Base-by-base conservation (phyloP, 1,140 invertebrate genomes). In the Drosophila parabipectinata region DNA sequence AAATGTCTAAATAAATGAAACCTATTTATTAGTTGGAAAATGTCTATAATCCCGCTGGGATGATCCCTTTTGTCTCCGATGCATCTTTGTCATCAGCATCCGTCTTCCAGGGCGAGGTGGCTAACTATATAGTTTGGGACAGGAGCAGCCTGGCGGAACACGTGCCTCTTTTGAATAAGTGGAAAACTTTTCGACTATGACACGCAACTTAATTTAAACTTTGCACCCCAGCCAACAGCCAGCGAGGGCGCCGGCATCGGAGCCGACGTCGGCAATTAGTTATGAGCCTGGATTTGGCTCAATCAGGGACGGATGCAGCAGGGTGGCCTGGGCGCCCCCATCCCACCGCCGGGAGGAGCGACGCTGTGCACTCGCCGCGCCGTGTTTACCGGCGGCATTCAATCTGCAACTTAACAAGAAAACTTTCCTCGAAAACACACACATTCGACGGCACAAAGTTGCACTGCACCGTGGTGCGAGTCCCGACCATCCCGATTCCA, bases 181-280 rank as follows among this genome's bases (percentile, higher is more conserved):
- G 58, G 60, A 62, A 78, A 82, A 82, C 79, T 82, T 82, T 81
- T 71, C 59, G 79, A 71, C 79, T 82, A 82, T 82, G 79, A 82
- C 79, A 82, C 79, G 74, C 79, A 82, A 82, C 79, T 82, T 82
- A 82, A 82, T 82, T 82, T 82, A 82, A 82, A 82, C 69, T 77
- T 82, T 82, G 50, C 69, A 72, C 62, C 41, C 57, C 18, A 18
- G 18, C 18, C 18, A 18, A 1, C 63, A 37, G 61, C 53, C 30
- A 26, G 53, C 68, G 30, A 56, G 8, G 14, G 8, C n/a, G 1
- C 39, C 39, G 15, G 39, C 60, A 18, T 18, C 18, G 18, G 18
- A 18, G 39, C 47, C 58, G 68, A 41, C 64, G 62, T 56, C 61
- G 68, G 79, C 79, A 82, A 82, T 82, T 82, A 82, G 79, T 82